Evolutionary conservation across 2,113 vertebrate species (phyloP).

Genomic region (Macquaria ambigua): DNA sequence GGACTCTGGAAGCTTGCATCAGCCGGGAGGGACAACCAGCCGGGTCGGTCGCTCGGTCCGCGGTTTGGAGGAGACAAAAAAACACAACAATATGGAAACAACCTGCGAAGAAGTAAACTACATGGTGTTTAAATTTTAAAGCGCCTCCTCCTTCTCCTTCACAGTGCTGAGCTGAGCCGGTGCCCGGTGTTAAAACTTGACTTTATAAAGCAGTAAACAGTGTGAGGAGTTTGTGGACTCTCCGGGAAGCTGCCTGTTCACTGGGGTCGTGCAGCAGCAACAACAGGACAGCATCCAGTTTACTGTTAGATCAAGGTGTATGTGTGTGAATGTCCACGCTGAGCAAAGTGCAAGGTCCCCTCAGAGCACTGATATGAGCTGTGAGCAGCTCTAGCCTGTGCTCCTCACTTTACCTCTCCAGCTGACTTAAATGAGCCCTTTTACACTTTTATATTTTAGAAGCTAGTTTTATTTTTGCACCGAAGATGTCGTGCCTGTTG

Average conservation of each 20-base stretch:
- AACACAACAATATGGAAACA: conserved; percentile 3
- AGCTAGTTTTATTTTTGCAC: conserved; percentile 1
- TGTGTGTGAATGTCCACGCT: conserved; percentile 58
- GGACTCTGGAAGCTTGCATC: conserved; percentile 69
- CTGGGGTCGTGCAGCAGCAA: background rate
- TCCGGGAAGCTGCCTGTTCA: background rate
- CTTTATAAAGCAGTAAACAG: background rate
- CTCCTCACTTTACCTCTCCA: background rate
- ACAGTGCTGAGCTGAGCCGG: background rate
- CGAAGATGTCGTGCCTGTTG: conserved; percentile 81
- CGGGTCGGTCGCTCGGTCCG: too few relatives aligned
- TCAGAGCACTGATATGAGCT: conserved; percentile 66
- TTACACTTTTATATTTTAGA: background rate
- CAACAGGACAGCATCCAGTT: conserved; percentile 7
- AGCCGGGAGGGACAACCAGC: conserved; percentile 32
- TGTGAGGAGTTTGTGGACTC: conserved; percentile 1
- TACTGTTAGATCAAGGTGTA: background rate
- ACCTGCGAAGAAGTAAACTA: background rate
- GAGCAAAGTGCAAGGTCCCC: conserved; percentile 83
- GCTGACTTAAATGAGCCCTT: conserved; percentile 23
- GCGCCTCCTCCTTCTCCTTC: background rate
- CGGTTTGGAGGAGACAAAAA: background rate
- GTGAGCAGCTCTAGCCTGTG: conserved; percentile 42
- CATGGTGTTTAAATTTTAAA: background rate
- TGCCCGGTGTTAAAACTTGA: background rate